Percentiles rank a stretch among this genome's conserved stretches.
Conservation (phyloP, 2,113 vertebrate genomes). For the Erythrocercus mccallii region DNA sequence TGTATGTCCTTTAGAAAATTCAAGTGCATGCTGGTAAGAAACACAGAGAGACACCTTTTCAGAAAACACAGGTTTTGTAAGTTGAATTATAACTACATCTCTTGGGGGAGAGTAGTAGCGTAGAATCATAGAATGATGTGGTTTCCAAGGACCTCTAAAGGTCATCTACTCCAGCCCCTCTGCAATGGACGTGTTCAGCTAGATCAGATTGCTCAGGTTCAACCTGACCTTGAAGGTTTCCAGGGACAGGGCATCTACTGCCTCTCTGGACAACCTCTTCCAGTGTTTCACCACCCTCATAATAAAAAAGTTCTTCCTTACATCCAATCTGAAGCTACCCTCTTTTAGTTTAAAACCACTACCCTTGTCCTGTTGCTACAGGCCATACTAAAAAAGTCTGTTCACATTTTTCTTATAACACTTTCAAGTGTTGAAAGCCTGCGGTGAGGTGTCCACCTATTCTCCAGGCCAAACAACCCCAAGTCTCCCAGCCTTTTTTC, state of each 20-base stretch:
- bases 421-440: background rate
- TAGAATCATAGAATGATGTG: background rate
- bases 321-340: background rate
- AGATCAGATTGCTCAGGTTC: background rate
- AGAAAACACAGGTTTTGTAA: background rate
- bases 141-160: background rate
- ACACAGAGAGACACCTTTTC: no score
- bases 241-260: background rate
- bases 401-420: background rate
- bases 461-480: background rate
- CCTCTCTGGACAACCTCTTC: background rate
- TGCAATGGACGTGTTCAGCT: background rate
- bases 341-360: background rate
- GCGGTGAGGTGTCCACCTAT: rapidly evolving
- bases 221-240: background rate
- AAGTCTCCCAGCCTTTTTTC: background rate
- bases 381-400: background rate
- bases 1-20: background rate
- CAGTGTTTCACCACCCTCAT: background rate
- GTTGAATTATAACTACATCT: background rate
- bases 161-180: background rate
- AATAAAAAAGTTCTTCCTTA: background rate
- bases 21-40: background rate
- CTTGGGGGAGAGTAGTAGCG: background rate
- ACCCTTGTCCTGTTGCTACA: rapidly evolving